These are phyloP conservation scores for Oncorhynchus kisutch DNA, from an alignment of 2,113 vertebrate genomes.

Conservation along the genomic window DNA sequence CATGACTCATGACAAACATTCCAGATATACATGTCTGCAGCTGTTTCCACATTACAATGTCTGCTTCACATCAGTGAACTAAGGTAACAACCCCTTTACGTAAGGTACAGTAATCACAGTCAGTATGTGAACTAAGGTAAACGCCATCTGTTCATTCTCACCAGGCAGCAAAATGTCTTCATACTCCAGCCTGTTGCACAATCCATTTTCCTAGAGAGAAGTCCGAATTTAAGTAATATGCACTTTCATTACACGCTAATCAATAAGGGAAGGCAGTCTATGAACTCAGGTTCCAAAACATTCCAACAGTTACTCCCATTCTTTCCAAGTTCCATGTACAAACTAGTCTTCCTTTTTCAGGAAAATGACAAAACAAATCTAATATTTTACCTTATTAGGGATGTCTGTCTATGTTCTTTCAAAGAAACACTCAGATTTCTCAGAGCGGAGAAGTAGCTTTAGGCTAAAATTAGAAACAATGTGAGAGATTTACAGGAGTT, in stretches of 20 bases:
- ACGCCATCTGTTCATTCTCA: background rate
- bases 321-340: no score
- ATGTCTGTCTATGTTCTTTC: background rate
- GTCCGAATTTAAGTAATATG: no score
- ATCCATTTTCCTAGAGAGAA: no score
- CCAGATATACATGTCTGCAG: conserved; percentile 7
- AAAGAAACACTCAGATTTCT: background rate
- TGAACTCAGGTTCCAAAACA: background rate
- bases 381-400: background rate
- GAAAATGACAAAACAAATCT: background rate
- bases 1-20: conserved; percentile 25
- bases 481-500: background rate
- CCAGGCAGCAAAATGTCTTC: background rate
- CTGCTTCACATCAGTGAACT: background rate
- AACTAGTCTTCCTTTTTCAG: background rate
- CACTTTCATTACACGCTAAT: no score
- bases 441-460: background rate
- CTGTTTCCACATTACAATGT: conserved; percentile 13
- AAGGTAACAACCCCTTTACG: background rate
- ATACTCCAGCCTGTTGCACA: conserved; percentile 33
- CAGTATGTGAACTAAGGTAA: no score
- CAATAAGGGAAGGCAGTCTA: background rate
- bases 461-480: background rate
- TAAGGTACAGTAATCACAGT: background rate
- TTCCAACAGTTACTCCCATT: no score